Percentiles rank a stretch among this genome's conserved stretches.
phyloP scores from a whole-genome alignment of 92 coral and sea anemone species.

The Porites evermanni region DNA sequence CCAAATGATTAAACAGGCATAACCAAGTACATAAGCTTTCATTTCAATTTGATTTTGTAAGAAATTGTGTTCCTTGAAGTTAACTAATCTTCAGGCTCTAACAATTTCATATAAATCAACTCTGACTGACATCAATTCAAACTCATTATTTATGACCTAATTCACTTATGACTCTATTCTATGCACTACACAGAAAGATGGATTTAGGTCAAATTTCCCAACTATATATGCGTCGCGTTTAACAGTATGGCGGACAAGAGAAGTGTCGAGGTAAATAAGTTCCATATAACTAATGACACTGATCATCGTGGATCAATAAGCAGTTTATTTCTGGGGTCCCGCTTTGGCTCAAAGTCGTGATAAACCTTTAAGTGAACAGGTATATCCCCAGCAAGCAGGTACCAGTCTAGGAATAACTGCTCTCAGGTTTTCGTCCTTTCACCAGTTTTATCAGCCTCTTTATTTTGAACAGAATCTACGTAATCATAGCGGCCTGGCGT shows the following conservation, averaged over 20 bases:
- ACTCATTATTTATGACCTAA: slow-evolving; percentile 41
- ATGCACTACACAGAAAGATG: not conserved
- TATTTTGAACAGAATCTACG: too few species aligned
- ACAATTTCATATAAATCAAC: slow-evolving; percentile 7
- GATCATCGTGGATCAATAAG: not conserved
- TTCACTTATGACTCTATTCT: slow-evolving; percentile 13
- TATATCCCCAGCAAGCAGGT: slow-evolving; percentile 12
- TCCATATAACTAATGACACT: not conserved
- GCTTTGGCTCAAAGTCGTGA: not conserved
- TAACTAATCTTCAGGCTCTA: not conserved
- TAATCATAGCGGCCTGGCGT: too few species aligned
- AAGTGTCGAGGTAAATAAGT: not conserved
- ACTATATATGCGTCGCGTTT: not conserved
- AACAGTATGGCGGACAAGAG: not conserved
- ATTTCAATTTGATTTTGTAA: not conserved
- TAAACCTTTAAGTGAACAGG: slow-evolving; percentile 15
- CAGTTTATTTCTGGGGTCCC: not conserved
- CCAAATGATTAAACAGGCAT: slow-evolving; percentile 8
- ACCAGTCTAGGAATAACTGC: slow-evolving; percentile 14
- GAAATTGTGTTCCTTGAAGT: not conserved
- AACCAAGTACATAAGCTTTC: slow-evolving; percentile 6
- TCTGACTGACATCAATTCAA: slow-evolving; percentile 38
- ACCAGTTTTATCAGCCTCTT: too few species aligned
- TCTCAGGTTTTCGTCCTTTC: not conserved
- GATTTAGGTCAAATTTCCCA: not conserved